Base-by-base conservation (phyloP, 2,797 vertebrate species). In the Enteromius argenteus region DNA sequence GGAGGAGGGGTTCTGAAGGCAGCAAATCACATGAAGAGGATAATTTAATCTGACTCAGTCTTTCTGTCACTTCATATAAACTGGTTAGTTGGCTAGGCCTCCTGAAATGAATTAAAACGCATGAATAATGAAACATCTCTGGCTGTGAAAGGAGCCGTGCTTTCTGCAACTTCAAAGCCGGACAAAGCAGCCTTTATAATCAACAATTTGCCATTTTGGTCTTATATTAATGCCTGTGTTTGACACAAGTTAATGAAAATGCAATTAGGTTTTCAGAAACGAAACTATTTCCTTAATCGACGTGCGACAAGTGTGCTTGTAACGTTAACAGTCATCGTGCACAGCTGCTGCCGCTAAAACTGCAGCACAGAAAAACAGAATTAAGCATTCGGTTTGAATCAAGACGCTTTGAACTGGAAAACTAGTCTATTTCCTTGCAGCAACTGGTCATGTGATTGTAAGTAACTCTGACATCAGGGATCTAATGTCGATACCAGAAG, bases 31-130 rank as follows among this genome's bases (percentile, higher is more conserved):
- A 91, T 86, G 93, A 89, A 90, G 86, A 93, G 92, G 92, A 90
- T 92, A 92, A 95, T 96, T 96, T 90, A 95, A 93, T 96, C 95
- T 94, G 88, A 92, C 85, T 92, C 90, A 93, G 90, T 95, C 91
- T 91, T 89, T 92, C 62, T 84, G 90, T 90, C 86, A 85, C 92
- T 91, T 92, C 85, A 86, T 89, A 90, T 89, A 84, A 91, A 92
- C 89, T 86, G 84, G 90, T 89, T 90, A 88, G 92, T 92, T 92
- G 91, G 90, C 89, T 87, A 88, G 89, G 89, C 78, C 88, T 84
- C 83, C 84, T 58, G 83, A 89, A 91, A 92, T 92, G 80, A 93
- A 94, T 94, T 93, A 92, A 93, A 94, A 93, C 92, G 91, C 91
- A 94, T 94, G 87, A 93, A 92, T 90, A 90, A 91, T 91, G 92